Conservation (phyloP, 2,797 vertebrate genomes). For the Anableps anableps region DNA sequence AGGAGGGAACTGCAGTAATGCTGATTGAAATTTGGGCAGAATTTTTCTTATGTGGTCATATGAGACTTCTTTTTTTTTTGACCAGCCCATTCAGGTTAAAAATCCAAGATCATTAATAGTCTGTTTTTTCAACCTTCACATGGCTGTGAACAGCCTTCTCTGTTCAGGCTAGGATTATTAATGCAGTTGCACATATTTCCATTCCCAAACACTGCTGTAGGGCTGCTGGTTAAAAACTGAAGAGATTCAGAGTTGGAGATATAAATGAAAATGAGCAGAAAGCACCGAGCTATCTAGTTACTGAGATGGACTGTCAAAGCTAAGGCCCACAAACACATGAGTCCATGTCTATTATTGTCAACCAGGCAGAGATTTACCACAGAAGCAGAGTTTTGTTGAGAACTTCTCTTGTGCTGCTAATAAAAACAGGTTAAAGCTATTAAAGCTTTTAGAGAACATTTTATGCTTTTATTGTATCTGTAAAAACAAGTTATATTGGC, state of each 20-base stretch:
- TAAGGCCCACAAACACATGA: conserved; percentile 30
- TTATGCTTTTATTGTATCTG: background rate
- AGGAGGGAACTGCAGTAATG: conserved; percentile 23
- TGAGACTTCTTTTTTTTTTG: conserved; percentile 11
- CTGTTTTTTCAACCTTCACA: conserved; percentile 15
- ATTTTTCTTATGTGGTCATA: conserved; percentile 32
- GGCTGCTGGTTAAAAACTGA: conserved; percentile 18
- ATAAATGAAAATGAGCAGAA: conserved; percentile 35
- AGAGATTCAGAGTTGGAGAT: conserved; percentile 31
- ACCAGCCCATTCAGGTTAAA: conserved; percentile 17
- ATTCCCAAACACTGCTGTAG: conserved; percentile 31
- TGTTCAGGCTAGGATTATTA: background rate
- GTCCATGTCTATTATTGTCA: conserved; percentile 40
- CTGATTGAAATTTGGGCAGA: conserved; percentile 26
- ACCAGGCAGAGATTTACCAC: conserved; percentile 34
- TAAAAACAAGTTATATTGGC: background rate
- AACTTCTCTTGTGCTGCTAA: background rate
- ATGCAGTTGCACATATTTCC: conserved; percentile 26
- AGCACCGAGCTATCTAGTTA: conserved; percentile 44
- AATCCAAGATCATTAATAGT: background rate
- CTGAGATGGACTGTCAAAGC: conserved; percentile 51
- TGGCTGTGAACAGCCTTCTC: background rate
- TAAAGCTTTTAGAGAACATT: background rate
- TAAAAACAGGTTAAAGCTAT: background rate
- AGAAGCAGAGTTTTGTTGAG: conserved; percentile 9